Evolutionary conservation across 2,888 invertebrate species (phyloP), one percentile per base, ranked within the genome.

Genomic region (Cetonia aurata): DNA sequence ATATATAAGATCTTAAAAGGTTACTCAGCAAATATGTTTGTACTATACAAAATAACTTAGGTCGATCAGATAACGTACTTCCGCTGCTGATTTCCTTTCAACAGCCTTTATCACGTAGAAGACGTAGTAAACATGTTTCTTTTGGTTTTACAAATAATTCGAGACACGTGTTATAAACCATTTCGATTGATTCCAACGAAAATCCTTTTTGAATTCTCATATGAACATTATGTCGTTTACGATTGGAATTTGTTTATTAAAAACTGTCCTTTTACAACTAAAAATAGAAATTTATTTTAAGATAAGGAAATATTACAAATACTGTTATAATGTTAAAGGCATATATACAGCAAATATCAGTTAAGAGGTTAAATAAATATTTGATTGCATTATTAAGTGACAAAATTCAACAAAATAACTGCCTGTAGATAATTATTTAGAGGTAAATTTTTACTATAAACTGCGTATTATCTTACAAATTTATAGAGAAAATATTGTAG

Each of bases 281-380:
- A 25, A 25, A 25, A 25, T 13, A 56, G 13, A 56, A 56, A 37
- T 56, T 33, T 56, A 56, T 37, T 56, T 37, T 56, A 37, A 56
- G 56, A 56, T 56, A 56, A 56, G 33, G 13, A 37, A 13, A 56
- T 33, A 4, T 56, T 56, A 37, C 13, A 37, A 56, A 56, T 56
- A 56, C 37, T 56, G 13, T 56, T 56, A 37, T 13, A 37, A 37
- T 13, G 33, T 56, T 56, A 37, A 56, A 33, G 33, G 37, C 25
- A 4, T 4, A n/a, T 25, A 25, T 25, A 56, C 15, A 56, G 33
- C 15, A 44, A 13, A 44, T 44, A 53, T 53, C 13, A 37, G 33
- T 31, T 56, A 56, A 56, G 25, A 56, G 56, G 56, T 56, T 56
- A 56, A 9, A 10, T 37, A 37, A 56, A 56, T 56, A 56, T 56